These are phyloP conservation scores for Thysanoteuthis rhombus DNA, from an alignment of 2,888 invertebrate genomes.

Conservation along the genomic window DNA sequence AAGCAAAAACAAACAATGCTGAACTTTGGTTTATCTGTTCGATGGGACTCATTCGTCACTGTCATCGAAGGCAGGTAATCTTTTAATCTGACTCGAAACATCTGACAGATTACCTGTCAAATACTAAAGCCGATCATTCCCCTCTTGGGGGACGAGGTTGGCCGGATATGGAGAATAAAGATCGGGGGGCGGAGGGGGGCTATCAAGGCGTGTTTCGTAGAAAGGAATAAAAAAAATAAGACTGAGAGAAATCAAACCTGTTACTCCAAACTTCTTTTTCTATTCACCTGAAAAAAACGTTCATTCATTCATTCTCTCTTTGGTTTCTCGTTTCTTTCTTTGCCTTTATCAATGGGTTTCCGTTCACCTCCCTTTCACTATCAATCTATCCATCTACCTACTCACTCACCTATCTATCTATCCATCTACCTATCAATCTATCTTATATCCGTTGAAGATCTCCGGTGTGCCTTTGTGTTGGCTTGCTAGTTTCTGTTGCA, in stretches of 20 bases:
- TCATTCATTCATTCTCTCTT: background rate
- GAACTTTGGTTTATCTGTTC: slow-evolving; percentile 12
- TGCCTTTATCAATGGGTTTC: background rate
- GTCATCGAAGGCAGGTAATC: background rate
- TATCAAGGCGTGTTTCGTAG: background rate
- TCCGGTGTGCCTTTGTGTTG: too few species aligned
- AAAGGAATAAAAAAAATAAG: background rate
- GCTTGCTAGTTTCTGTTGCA: too few species aligned
- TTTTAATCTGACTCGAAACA: background rate
- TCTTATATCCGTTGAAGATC: too few species aligned
- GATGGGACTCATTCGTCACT: slow-evolving; percentile 12
- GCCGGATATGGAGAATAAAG: background rate
- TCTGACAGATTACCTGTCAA: slow-evolving; percentile 12
- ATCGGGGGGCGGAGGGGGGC: background rate
- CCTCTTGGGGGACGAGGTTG: background rate
- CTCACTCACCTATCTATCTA: background rate
- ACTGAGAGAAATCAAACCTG: background rate
- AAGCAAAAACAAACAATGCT: background rate
- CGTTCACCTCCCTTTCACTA: background rate
- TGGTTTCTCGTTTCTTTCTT: background rate
- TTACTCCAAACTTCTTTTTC: background rate
- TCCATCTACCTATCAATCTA: background rate
- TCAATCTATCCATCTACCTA: background rate
- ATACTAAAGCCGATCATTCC: background rate
- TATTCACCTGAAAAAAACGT: background rate